Base-by-base conservation (phyloP, 2,888 invertebrate genomes). In the Brachyptera putata region DNA sequence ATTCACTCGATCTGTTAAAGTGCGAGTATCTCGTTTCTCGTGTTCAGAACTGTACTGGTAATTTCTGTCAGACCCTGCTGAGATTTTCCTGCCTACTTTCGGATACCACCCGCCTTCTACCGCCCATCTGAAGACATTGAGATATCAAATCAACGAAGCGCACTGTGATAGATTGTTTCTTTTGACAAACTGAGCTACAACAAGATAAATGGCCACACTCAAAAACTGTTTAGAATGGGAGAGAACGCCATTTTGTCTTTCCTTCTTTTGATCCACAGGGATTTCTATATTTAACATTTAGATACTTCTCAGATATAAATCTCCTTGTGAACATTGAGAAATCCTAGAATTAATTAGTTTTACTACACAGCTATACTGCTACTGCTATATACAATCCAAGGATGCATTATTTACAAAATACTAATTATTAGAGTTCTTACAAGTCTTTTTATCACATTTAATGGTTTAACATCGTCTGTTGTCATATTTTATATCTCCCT, bases 181-280 rank as follows among this genome's bases (percentile, higher is more conserved):
- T 53, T 36, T 53, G 53, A 53, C 53, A 53, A 53, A 53, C 53
- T 53, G 53, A 53, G 53, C 53, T 53, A 36, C 53, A 46, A 46
- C 34, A 53, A 53, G 53, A 53, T 53, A 53, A 53, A 53, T 53
- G 53, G 53, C 53, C 36, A 53, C 53, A 46, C 53, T 30, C 53
- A 53, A 53, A 53, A 53, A 53, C 53, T 53, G 53, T 53, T 53
- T 53, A 53, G 53, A 53, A 53, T 34, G 34, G 34, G 53, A 53
- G 34, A 46, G 46, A 46, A 36, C 53, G 53, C 53, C 53, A 53
- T 53, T 53, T 53, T 53, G 53, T 53, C 50, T 36, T 43, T 53
- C 53, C 53, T 53, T 53, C 53, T 53, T 53, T 53, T 53, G 46
- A 46, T 46, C 46, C 46, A 24, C 22, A 46, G 21, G 46, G 46